These are phyloP conservation scores for Drosophila diplacantha DNA, from an alignment of 2,888 invertebrate species.

Conservation along the genomic window DNA sequence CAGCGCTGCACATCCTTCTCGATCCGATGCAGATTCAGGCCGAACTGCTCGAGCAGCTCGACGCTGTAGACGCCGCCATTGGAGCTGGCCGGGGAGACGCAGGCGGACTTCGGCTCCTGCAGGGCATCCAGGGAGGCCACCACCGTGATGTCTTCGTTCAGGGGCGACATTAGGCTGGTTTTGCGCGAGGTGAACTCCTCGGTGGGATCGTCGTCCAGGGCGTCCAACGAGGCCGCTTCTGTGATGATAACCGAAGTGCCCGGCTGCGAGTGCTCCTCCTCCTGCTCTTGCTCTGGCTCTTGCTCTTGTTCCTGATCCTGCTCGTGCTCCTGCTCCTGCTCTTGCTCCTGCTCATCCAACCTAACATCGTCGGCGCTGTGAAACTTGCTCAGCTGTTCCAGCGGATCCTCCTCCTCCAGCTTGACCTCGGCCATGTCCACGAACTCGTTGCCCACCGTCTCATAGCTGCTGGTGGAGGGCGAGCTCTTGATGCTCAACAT, in stretches of 20 bases:
- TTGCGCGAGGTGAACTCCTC: conserved; percentile 79
- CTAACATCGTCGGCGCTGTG: conserved; percentile 78
- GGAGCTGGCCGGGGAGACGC: conserved; percentile 93
- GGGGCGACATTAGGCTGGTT: conserved; percentile 80
- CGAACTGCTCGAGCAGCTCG: conserved; percentile 90
- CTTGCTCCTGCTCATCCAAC: conserved; percentile 32
- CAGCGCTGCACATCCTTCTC: conserved; percentile 98
- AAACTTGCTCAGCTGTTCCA: conserved; percentile 65
- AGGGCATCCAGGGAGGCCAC: conserved; percentile 74
- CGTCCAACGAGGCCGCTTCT: conserved; percentile 84
- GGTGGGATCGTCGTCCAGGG: conserved; percentile 79
- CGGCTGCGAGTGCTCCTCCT: conserved; percentile 66
- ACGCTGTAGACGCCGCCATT: conserved; percentile 94
- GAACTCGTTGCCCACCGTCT: conserved; percentile 78
- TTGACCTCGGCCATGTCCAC: conserved; percentile 66
- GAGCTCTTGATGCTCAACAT: conserved; percentile 75
- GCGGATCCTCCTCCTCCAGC: conserved; percentile 42
- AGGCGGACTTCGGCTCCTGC: conserved; percentile 81
- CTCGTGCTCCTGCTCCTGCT: conserved; percentile 17
- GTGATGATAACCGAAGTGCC: conserved; percentile 87
- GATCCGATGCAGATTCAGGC: conserved; percentile 93
- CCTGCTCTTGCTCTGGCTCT: conserved; percentile 36
- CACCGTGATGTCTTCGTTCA: conserved; percentile 81
- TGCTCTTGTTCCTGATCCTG: conserved; percentile 15
- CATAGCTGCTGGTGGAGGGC: conserved; percentile 78